Evolutionary conservation across 1,140 invertebrate genomes (phyloP).

Genomic region (Orius laevigatus): DNA sequence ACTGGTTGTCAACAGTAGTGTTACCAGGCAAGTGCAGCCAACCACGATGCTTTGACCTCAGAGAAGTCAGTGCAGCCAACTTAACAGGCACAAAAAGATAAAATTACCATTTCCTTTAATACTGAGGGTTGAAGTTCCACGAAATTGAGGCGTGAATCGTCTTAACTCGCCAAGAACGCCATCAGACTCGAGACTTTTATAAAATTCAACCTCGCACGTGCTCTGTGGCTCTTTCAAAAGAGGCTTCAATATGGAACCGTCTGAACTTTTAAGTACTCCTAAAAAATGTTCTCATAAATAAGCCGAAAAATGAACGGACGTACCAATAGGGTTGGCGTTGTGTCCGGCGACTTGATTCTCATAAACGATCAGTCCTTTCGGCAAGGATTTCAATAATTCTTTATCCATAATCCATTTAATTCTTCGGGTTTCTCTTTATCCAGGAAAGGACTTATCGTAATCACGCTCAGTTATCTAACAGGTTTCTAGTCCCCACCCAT

Average conservation of each 20-base stretch:
- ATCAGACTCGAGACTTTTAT: conserved; percentile 40
- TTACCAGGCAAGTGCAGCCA: too few species aligned
- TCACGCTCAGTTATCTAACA: too few species aligned
- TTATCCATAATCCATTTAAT: conserved; percentile 10
- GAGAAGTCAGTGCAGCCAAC: conserved; percentile 1
- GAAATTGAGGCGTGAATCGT: conserved; percentile 41
- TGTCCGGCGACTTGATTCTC: conserved; percentile 57
- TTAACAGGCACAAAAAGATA: background rate
- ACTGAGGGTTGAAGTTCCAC: conserved; percentile 39
- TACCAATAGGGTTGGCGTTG: conserved; percentile 38
- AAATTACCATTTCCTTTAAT: conserved; percentile 33
- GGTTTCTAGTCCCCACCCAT: too few species aligned
- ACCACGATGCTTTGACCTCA: too few species aligned
- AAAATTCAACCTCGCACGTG: conserved; percentile 55
- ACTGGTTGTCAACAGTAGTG: too few species aligned
- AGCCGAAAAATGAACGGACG: conserved; percentile 14
- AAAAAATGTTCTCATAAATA: conserved; percentile 16
- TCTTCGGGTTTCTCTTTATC: too few species aligned
- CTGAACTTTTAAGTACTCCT: conserved; percentile 49
- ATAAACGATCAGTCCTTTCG: background rate
- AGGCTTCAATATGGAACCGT: conserved; percentile 51
- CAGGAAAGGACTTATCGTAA: too few species aligned
- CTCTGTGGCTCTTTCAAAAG: conserved; percentile 45
- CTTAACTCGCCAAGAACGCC: conserved; percentile 36
- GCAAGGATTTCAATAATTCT: background rate